Evolutionary conservation across 2,113 vertebrate genomes (phyloP).

Genomic region (Oncorhynchus keta): DNA sequence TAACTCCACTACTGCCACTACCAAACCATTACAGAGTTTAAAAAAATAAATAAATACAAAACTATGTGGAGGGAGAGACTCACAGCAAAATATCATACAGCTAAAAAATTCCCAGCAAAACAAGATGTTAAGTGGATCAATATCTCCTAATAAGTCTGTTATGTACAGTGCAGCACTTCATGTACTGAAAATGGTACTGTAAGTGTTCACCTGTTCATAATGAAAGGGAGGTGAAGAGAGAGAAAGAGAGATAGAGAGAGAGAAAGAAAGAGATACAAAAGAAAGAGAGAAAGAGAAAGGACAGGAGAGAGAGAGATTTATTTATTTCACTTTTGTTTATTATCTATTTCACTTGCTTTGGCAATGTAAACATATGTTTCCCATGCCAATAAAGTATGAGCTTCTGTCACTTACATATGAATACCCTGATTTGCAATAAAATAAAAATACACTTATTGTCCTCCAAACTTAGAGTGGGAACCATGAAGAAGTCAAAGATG

Average conservation of each 20-base stretch:
- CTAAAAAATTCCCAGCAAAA: slow-evolving; percentile 45
- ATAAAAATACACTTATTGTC: too few species aligned
- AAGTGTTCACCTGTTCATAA: slow-evolving; percentile 36
- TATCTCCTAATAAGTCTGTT: slow-evolving; percentile 43
- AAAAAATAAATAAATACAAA: slow-evolving; percentile 75
- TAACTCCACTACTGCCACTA: slow-evolving; percentile 57
- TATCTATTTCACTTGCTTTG: too few species aligned
- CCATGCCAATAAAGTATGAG: too few species aligned
- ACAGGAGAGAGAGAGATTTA: slow-evolving; percentile 9
- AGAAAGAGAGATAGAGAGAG: slow-evolving; percentile 21
- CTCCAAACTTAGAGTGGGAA: slow-evolving; percentile 48
- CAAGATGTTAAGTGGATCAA: slow-evolving; percentile 50
- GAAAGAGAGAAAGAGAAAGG: neutral
- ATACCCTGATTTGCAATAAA: too few species aligned
- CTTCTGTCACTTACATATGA: too few species aligned
- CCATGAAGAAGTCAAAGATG: slow-evolving; percentile 62
- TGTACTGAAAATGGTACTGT: slow-evolving; percentile 36
- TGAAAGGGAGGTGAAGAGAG: slow-evolving; percentile 30
- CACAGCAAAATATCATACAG: slow-evolving; percentile 44
- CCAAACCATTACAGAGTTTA: slow-evolving; percentile 59
- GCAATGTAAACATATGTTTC: too few species aligned
- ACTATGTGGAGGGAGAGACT: slow-evolving; percentile 29
- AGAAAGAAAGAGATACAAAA: neutral
- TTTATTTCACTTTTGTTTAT: too few species aligned
- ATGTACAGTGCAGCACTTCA: slow-evolving; percentile 52